phyloP scores from a whole-genome alignment of 1,140 invertebrate species.

The Drosophila mojavensis region DNA sequence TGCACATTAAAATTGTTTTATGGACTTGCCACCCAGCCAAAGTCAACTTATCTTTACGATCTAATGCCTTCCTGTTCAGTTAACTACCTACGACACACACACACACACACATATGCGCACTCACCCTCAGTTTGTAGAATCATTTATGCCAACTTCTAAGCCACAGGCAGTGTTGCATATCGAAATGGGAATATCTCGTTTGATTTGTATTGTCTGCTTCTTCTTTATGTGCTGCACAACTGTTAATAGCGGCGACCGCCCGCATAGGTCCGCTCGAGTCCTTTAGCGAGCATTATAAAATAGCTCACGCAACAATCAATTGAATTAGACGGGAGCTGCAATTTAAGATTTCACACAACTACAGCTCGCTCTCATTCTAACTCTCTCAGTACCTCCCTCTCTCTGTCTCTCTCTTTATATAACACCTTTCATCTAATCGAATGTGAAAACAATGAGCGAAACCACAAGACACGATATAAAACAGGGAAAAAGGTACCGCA shows the following conservation, averaged over 20 bases:
- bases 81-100: not conserved
- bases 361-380: not conserved
- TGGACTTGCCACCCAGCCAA: constrained; percentile 1
- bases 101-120: not conserved
- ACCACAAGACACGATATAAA: constrained; percentile 39
- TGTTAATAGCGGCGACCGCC: constrained; percentile 69
- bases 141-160: constrained; percentile 4
- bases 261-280: constrained; percentile 53
- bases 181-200: constrained; percentile 46
- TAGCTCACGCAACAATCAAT: constrained; percentile 71
- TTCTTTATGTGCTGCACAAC: constrained; percentile 28
- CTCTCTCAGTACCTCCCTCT: not conserved
- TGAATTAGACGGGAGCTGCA: constrained; percentile 61
- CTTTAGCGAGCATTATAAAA: constrained; percentile 47
- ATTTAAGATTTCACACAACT: constrained; percentile 78
- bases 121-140: constrained; percentile 2
- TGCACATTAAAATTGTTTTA: not conserved
- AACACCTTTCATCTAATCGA: constrained; percentile 68
- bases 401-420: not conserved
- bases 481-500: constrained; percentile 20
- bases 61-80: constrained; percentile 15
- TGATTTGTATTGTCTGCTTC: constrained; percentile 15
- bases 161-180: constrained; percentile 57
- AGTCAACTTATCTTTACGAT: constrained; percentile 19
- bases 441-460: constrained; percentile 56